These are phyloP conservation scores for Mya arenaria DNA, from an alignment of 1,140 invertebrate species.

Conservation along the genomic window DNA sequence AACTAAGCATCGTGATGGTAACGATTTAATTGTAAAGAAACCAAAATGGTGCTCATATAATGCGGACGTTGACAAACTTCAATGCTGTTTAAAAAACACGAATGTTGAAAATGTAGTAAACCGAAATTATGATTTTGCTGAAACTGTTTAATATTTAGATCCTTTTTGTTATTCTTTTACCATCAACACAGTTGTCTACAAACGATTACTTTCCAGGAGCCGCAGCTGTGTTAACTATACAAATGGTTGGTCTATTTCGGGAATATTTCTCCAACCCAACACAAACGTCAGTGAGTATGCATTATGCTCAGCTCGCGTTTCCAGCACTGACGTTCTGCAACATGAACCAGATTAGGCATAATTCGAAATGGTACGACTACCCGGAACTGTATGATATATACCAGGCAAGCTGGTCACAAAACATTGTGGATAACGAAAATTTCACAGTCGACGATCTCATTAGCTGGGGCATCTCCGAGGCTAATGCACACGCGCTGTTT, in stretches of 20 bases:
- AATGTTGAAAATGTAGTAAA: not conserved
- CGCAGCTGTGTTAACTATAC: not conserved
- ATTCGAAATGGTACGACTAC: too few species aligned
- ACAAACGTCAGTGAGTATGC: slow-evolving; percentile 17
- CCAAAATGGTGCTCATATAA: too few species aligned
- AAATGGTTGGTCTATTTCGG: not conserved
- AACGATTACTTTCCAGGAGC: not conserved
- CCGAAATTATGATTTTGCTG: not conserved
- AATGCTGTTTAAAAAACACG: not conserved
- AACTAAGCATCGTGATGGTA: too few species aligned
- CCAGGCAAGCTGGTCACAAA: too few species aligned
- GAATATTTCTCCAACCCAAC: slow-evolving; percentile 10
- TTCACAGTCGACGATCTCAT: too few species aligned
- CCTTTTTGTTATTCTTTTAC: not conserved
- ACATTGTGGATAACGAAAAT: too few species aligned
- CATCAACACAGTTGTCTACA: not conserved
- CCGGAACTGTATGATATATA: too few species aligned
- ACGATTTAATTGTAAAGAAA: too few species aligned
- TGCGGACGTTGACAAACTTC: not conserved
- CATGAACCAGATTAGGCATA: slow-evolving; percentile 27
- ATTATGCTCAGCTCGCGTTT: slow-evolving; percentile 23
- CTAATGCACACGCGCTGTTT: too few species aligned
- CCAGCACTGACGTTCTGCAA: slow-evolving; percentile 42
- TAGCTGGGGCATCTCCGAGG: too few species aligned
- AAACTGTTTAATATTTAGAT: not conserved